phyloP scores from a whole-genome alignment of 2,888 invertebrate genomes.

The Ophion obscuratus region DNA sequence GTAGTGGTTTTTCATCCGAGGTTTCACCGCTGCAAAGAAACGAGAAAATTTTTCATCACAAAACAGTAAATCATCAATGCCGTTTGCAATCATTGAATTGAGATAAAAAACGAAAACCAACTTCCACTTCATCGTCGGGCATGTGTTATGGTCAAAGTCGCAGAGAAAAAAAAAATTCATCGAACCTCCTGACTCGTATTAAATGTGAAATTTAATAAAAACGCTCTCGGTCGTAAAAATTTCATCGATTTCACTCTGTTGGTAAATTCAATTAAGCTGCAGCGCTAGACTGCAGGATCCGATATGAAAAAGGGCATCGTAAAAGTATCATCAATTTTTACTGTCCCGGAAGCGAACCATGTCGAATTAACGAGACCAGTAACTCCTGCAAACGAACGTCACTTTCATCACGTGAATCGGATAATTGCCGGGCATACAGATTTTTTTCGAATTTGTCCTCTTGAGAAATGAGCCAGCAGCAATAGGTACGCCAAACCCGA shows the following conservation, averaged over 20 bases:
- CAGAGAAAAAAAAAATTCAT: neutral
- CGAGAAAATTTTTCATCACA: conserved; percentile 7
- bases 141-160: too few species aligned
- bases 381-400: neutral
- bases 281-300: neutral
- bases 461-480: neutral
- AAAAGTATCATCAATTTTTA: conserved; percentile 25
- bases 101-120: conserved; percentile 6
- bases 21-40: conserved; percentile 91
- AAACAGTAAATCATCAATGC: neutral
- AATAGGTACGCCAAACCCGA: neutral
- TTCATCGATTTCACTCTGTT: conserved; percentile 8
- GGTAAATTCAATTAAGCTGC: neutral
- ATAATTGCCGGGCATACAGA: too few species aligned
- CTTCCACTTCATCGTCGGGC: too few species aligned
- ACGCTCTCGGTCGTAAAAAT: neutral
- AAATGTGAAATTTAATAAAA: neutral
- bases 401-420: neutral
- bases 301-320: neutral
- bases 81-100: too few species aligned
- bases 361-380: conserved; percentile 7
- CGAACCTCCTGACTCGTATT: too few species aligned
- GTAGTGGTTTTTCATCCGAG: conserved; percentile 96
- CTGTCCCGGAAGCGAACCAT: neutral
- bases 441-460: neutral